phyloP scores from a whole-genome alignment of 1,140 invertebrate genomes.

The Drosophila bocki region DNA sequence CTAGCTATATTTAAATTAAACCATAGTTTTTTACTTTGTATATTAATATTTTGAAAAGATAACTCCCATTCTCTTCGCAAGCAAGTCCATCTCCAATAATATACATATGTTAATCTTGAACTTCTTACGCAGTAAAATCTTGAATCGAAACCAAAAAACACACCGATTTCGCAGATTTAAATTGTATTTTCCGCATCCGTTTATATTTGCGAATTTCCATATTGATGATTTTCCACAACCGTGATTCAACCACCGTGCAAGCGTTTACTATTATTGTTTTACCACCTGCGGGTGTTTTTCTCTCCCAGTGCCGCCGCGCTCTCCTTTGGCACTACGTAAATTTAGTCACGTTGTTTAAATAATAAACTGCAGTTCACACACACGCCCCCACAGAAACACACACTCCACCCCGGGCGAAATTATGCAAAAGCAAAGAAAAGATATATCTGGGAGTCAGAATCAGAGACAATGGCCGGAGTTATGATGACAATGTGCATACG shows the following conservation, averaged over 20 bases:
- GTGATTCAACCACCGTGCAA: slow-evolving; percentile 30
- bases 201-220: neutral
- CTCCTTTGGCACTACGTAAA: slow-evolving; percentile 70
- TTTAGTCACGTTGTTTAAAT: slow-evolving; percentile 83
- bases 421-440: slow-evolving; percentile 69
- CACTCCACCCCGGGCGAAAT: slow-evolving; percentile 40
- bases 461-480: slow-evolving; percentile 67
- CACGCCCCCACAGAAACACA: slow-evolving; percentile 29
- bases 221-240: neutral
- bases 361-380: slow-evolving; percentile 72
- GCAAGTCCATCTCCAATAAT: neutral
- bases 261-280: slow-evolving; percentile 73
- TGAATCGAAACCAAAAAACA: neutral
- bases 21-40: too few relatives aligned
- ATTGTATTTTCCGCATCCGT: neutral
- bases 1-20: too few relatives aligned
- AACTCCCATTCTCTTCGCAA: too few relatives aligned
- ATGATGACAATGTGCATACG: slow-evolving; percentile 78
- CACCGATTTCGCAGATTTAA: neutral
- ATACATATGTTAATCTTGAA: neutral
- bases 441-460: slow-evolving; percentile 55
- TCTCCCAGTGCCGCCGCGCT: slow-evolving; percentile 11
- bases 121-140: neutral
- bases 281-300: slow-evolving; percentile 64
- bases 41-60: too few relatives aligned